phyloP scores from a whole-genome alignment of 2,797 vertebrate genomes.

The Alosa sapidissima region DNA sequence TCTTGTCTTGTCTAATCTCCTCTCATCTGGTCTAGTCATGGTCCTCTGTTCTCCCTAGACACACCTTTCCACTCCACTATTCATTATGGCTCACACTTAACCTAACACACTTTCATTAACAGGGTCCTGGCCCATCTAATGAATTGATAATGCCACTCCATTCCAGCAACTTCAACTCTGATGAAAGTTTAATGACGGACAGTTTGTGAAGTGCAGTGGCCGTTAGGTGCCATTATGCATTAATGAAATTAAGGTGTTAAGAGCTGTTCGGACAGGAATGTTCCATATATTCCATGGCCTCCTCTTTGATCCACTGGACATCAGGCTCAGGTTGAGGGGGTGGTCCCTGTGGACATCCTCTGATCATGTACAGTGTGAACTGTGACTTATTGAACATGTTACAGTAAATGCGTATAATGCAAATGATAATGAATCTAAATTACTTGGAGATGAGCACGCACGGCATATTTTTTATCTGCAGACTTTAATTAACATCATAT shows the following conservation, averaged over 20 bases:
- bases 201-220: background rate
- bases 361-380: background rate
- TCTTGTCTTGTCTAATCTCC: background rate
- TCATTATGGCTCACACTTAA: constrained; percentile 9
- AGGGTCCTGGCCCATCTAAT: background rate
- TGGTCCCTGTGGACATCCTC: background rate
- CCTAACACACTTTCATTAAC: background rate
- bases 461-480: background rate
- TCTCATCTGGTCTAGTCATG: background rate
- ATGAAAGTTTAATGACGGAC: constrained; percentile 3
- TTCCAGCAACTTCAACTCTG: background rate
- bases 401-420: no score
- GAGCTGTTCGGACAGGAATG: background rate
- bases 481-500: background rate
- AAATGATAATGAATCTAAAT: no score
- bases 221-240: background rate
- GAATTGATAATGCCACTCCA: constrained; percentile 5
- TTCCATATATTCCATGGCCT: background rate
- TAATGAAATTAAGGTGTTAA: background rate
- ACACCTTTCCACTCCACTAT: background rate
- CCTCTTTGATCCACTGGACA: background rate
- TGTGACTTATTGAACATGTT: background rate
- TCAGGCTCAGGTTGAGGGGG: background rate
- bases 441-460: background rate
- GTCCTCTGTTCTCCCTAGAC: background rate